These are phyloP conservation scores for Schizopygopsis pylzovi DNA, from an alignment of 2,797 vertebrate genomes.

Conservation along the genomic window DNA sequence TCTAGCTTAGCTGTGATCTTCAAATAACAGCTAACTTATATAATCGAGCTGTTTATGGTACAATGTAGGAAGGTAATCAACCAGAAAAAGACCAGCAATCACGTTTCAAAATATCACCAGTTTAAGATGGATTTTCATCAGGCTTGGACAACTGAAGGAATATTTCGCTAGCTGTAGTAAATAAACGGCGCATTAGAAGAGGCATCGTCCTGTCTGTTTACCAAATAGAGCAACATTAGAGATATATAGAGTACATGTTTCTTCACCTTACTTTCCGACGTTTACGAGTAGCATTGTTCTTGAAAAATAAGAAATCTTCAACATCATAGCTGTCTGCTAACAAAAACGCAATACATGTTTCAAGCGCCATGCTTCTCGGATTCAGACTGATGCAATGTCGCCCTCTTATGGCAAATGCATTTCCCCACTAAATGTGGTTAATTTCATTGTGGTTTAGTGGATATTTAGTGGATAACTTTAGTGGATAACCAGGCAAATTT, in stretches of 20 bases:
- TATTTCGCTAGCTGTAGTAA: background rate
- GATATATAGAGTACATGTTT: background rate
- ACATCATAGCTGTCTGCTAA: conserved; percentile 61
- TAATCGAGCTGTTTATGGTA: background rate
- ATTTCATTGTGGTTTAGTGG: background rate
- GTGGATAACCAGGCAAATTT: background rate
- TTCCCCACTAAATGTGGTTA: background rate
- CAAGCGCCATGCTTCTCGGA: conserved; percentile 50
- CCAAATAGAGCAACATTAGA: background rate
- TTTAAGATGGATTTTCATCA: background rate
- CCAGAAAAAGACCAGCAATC: background rate
- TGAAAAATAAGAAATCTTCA: conserved; percentile 23
- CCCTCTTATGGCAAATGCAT: conserved; percentile 24
- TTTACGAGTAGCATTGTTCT: background rate
- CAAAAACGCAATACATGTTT: conserved; percentile 55
- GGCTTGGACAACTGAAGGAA: background rate
- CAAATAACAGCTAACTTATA: background rate
- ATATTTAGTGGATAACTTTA: background rate
- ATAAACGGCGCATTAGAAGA: background rate
- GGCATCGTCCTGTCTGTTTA: background rate
- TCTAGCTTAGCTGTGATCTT: background rate
- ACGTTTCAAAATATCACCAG: background rate
- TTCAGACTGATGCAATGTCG: background rate
- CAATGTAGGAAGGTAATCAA: too few species aligned
- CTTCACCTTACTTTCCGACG: conserved; percentile 25